Percentiles rank a stretch among this genome's conserved stretches.
Conservation (phyloP, 2,888 invertebrate genomes). For the Zhuqinia jingwanae region DNA sequence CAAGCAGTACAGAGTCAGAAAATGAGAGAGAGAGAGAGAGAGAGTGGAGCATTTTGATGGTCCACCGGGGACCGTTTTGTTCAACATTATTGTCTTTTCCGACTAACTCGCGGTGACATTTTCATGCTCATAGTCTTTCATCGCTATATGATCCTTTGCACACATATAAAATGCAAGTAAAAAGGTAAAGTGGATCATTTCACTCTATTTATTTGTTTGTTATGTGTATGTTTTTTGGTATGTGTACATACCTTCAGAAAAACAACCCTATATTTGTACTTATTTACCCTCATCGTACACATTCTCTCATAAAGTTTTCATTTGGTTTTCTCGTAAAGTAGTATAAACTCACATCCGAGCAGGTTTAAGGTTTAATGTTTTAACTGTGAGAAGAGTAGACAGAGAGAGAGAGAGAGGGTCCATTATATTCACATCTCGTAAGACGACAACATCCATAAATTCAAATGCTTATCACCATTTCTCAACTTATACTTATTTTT, state of each 20-base stretch:
- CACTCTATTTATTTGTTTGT: no score
- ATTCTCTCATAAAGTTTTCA: no score
- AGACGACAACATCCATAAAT: conserved; percentile 67
- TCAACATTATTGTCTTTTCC: conserved; percentile 79
- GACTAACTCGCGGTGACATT: conserved; percentile 79
- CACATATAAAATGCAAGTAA: background rate
- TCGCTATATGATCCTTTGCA: conserved; percentile 66
- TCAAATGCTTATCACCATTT: conserved; percentile 60
- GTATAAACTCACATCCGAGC: conserved; percentile 4
- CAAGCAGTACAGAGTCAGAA: conserved; percentile 57
- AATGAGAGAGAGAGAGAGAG: no score
- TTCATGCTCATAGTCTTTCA: conserved; percentile 79
- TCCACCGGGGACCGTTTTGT: conserved; percentile 79
- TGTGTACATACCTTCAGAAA: conserved; percentile 22
- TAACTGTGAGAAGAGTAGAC: no score
- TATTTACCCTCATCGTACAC: conserved; percentile 36
- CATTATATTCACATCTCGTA: conserved; percentile 66
- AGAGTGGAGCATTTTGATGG: conserved; percentile 77
- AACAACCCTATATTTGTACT: conserved; percentile 44
- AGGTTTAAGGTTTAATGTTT: conserved; percentile 31
- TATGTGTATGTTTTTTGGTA: conserved; percentile 9
- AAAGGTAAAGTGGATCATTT: conserved; percentile 45
- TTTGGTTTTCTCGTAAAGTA: no score
- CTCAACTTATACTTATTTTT: background rate
- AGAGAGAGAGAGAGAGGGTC: no score